These are phyloP conservation scores for Gonioctena quinquepunctata DNA, from an alignment of 1,140 invertebrate genomes.

Conservation along the genomic window DNA sequence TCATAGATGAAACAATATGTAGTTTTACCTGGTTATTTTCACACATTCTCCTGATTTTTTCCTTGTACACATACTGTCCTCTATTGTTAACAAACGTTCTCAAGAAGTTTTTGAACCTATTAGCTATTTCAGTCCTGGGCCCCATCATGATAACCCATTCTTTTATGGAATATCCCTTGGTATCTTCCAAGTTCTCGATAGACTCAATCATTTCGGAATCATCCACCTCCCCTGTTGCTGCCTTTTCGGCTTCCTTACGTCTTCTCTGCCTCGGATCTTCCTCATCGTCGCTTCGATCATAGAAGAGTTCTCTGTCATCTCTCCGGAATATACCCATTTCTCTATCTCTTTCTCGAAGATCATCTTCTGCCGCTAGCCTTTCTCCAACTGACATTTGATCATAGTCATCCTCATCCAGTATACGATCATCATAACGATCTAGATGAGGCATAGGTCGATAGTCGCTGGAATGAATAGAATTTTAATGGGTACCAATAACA, in stretches of 20 bases:
- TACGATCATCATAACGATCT: slow-evolving; percentile 87
- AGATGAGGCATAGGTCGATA: slow-evolving; percentile 94
- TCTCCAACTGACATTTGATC: slow-evolving; percentile 85
- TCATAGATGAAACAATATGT: slow-evolving; percentile 3
- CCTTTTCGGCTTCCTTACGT: slow-evolving; percentile 73
- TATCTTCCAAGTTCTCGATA: slow-evolving; percentile 97
- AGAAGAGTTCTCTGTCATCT: slow-evolving; percentile 80
- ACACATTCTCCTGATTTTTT: slow-evolving; percentile 93
- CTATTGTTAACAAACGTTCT: slow-evolving; percentile 86
- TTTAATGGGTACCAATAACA: no score
- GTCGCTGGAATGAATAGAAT: slow-evolving; percentile 78
- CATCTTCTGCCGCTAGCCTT: slow-evolving; percentile 84
- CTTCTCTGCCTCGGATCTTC: slow-evolving; percentile 73
- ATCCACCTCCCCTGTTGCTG: slow-evolving; percentile 77
- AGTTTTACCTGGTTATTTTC: slow-evolving; percentile 76
- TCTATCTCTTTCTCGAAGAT: slow-evolving; percentile 82
- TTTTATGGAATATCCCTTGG: slow-evolving; percentile 85
- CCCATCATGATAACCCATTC: slow-evolving; percentile 97
- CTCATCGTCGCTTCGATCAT: slow-evolving; percentile 70
- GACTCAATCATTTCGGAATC: slow-evolving; percentile 91
- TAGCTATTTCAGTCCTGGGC: slow-evolving; percentile 94
- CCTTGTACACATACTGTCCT: slow-evolving; percentile 88
- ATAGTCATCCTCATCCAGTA: slow-evolving; percentile 89
- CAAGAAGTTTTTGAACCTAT: slow-evolving; percentile 95
- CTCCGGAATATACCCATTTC: slow-evolving; percentile 78